Evolutionary conservation across 35 echinoderm and acorn worm species (phyloP).

Genomic region (Apostichopus californicus): DNA sequence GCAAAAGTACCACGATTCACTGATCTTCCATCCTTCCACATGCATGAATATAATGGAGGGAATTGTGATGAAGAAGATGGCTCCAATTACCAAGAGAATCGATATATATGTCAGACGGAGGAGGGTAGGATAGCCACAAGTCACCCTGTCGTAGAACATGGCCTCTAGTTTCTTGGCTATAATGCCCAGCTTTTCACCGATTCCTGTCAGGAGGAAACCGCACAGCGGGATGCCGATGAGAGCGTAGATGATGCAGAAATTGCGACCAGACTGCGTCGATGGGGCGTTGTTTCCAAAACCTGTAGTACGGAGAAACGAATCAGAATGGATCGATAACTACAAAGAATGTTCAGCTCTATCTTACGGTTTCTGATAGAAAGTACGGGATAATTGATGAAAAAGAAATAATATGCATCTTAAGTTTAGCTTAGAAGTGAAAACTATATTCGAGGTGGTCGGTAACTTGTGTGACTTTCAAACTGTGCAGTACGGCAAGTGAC

Average conservation of each 20-base stretch:
- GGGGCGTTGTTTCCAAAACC: conserved; percentile 96
- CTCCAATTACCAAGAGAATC: conserved; percentile 43
- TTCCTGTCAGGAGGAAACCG: conserved; percentile 76
- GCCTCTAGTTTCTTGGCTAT: conserved; percentile 49
- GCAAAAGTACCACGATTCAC: conserved; percentile 76
- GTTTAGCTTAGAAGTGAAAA: too few relatives aligned
- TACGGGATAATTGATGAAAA: background rate
- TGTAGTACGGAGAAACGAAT: conserved; percentile 7
- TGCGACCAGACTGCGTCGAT: conserved; percentile 55
- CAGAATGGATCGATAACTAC: background rate
- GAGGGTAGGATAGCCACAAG: conserved; percentile 29
- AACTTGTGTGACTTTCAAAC: too few relatives aligned
- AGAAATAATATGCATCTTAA: background rate
- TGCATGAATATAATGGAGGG: conserved; percentile 74
- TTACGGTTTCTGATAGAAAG: background rate
- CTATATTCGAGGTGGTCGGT: too few relatives aligned
- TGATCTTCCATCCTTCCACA: conserved; percentile 75
- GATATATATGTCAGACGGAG: conserved; percentile 42
- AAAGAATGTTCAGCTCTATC: background rate
- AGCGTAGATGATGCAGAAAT: conserved; percentile 86
- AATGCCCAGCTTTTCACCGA: conserved; percentile 64
- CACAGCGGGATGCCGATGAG: conserved; percentile 93
- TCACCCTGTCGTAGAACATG: conserved; percentile 25
- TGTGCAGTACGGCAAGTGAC: too few relatives aligned
- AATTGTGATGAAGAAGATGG: conserved; percentile 68